These are phyloP conservation scores for Eristalis pertinax DNA, from an alignment of 2,888 invertebrate genomes.

Conservation along the genomic window DNA sequence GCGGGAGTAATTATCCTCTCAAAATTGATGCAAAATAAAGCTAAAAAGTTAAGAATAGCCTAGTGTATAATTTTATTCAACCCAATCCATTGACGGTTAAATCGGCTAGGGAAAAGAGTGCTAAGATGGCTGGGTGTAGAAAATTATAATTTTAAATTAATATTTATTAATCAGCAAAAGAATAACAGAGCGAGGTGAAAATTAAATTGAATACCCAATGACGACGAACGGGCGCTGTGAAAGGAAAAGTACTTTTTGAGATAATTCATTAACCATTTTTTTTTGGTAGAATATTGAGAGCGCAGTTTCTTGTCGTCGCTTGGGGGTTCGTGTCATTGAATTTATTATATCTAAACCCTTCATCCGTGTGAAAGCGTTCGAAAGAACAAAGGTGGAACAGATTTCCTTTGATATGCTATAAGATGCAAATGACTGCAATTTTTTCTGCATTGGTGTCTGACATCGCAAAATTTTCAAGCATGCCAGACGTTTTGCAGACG, in stretches of 20 bases:
- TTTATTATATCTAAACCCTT: conserved; percentile 60
- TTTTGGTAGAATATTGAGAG: neutral
- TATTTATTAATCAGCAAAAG: conserved; percentile 58
- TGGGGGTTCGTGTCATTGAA: conserved; percentile 36
- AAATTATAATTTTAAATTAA: conserved; percentile 67
- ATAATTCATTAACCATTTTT: conserved; percentile 37
- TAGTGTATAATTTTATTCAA: neutral
- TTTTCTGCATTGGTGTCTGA: conserved; percentile 42
- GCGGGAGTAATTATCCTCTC: conserved; percentile 58
- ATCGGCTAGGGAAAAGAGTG: neutral
- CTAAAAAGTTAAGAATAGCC: conserved; percentile 36
- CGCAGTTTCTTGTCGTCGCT: neutral
- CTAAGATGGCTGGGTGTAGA: conserved; percentile 17
- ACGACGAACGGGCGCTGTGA: conserved; percentile 6
- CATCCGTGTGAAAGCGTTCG: conserved; percentile 46
- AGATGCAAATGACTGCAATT: conserved; percentile 40
- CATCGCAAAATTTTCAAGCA: conserved; percentile 35
- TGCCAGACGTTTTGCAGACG: conserved; percentile 25
- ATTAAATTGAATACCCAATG: conserved; percentile 48
- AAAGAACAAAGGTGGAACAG: neutral
- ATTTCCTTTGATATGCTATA: conserved; percentile 16
- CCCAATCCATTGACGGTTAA: neutral
- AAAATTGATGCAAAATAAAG: conserved; percentile 21
- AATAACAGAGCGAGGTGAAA: conserved; percentile 51
- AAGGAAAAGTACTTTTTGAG: conserved; percentile 44